Conservation (phyloP, 2,888 invertebrate species). For the Scaptomyza tumidula region DNA sequence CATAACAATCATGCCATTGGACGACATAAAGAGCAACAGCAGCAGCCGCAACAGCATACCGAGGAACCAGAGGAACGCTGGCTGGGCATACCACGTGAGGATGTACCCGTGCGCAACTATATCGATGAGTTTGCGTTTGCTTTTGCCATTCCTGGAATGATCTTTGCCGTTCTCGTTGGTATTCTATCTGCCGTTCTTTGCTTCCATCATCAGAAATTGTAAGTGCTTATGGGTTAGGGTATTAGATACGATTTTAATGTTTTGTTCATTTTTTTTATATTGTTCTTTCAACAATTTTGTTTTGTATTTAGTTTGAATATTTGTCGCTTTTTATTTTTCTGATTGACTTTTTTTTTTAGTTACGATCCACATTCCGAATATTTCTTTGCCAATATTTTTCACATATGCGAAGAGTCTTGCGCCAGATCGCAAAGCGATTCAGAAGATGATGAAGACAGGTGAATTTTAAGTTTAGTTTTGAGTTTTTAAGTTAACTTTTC, state of each 20-base stretch:
- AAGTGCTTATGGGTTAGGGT: slow-evolving; percentile 84
- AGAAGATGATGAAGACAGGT: slow-evolving; percentile 66
- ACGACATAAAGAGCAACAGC: slow-evolving; percentile 42
- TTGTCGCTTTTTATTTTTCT: slow-evolving; percentile 37
- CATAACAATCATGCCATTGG: slow-evolving; percentile 82
- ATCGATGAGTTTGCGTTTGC: slow-evolving; percentile 89
- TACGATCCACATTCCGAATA: slow-evolving; percentile 88
- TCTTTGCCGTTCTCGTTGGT: slow-evolving; percentile 88
- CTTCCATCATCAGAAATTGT: slow-evolving; percentile 91
- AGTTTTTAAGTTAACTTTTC: background rate
- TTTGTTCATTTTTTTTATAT: background rate
- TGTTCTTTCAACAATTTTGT: background rate
- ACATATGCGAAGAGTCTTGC: slow-evolving; percentile 88
- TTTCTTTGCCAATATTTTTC: slow-evolving; percentile 89
- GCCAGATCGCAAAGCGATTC: slow-evolving; percentile 53
- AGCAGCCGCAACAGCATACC: slow-evolving; percentile 20
- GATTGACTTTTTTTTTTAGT: slow-evolving; percentile 65
- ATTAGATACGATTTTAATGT: background rate
- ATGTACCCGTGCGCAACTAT: slow-evolving; percentile 89
- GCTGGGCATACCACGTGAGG: slow-evolving; percentile 86
- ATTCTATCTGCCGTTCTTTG: slow-evolving; percentile 90
- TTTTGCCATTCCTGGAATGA: slow-evolving; percentile 88
- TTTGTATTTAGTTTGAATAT: slow-evolving; percentile 15
- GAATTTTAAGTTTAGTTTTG: slow-evolving; percentile 41
- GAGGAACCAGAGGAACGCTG: slow-evolving; percentile 85